phyloP scores from a whole-genome alignment of 2,797 vertebrate species.

The Dermochelys coriacea region DNA sequence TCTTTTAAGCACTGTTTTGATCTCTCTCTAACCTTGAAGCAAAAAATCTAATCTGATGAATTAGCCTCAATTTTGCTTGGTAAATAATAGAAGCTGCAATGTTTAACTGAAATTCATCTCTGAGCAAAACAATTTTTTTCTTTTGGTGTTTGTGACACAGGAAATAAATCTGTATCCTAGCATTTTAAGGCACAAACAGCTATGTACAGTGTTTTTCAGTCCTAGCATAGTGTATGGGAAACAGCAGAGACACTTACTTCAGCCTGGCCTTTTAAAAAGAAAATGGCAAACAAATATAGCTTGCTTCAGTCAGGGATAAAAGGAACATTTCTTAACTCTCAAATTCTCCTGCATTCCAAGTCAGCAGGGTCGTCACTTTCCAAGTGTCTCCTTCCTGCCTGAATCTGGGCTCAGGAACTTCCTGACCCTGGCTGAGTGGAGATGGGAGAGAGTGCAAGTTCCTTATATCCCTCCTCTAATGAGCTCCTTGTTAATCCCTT shows the following conservation, averaged over 20 bases:
- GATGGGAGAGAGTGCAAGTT: neutral
- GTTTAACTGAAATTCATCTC: slow-evolving; percentile 25
- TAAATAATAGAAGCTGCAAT: neutral
- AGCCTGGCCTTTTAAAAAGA: neutral
- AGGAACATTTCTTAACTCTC: neutral
- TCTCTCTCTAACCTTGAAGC: neutral
- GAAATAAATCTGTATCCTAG: neutral
- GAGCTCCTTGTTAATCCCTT: neutral
- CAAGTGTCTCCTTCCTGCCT: neutral
- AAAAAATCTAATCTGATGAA: slow-evolving; percentile 1
- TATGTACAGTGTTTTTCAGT: accelerated
- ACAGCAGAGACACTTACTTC: neutral
- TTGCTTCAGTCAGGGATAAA: neutral
- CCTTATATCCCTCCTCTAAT: neutral
- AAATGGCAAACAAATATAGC: neutral
- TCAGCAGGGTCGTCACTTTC: neutral
- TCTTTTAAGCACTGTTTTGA: slow-evolving; percentile 9
- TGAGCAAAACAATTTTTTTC: neutral
- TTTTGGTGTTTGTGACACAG: neutral
- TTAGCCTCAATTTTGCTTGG: neutral
- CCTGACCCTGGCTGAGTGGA: neutral
- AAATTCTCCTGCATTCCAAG: neutral
- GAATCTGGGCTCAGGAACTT: neutral
- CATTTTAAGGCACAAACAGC: neutral
- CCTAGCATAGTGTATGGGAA: neutral